Base-by-base conservation (phyloP, 2,888 invertebrate species). In the Lutraria lutraria region DNA sequence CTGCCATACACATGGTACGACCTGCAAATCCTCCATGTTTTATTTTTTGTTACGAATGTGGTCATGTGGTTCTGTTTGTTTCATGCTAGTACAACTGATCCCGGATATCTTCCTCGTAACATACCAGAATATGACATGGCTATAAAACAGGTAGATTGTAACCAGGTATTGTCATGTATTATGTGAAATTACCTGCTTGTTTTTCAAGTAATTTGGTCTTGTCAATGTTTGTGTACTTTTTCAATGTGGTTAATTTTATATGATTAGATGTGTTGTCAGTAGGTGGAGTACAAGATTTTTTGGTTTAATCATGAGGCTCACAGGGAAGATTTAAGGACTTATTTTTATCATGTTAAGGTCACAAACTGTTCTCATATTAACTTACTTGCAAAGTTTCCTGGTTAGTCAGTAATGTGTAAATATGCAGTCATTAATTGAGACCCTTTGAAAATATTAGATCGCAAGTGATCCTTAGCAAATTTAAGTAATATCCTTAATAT, bases 1-100 rank as follows among this genome's bases (percentile, higher is more conserved):
- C 98, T 99, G 92, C 99, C 99, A 0, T 97, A 98, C 76, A 99
- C 99, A 0, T 99, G 99, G 99, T 98, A 98, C 96, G 98, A 98
- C 13, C 97, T 99, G 72, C 97, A 95, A 79, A 72, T 92, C 10
- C 53, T 95, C 10, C 99, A 99, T 96, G 98, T 99, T 95, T 98
- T 98, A 95, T 99, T 99, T 96, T 98, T 99, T 92, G 98, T 98
- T 95, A 98, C 98, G 98, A 99, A 99, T 96, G 97, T 98, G 10
- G 97, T 98, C 16, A 99, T 99, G 99, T 99, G 99, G 99, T 97
- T 99, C 16, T 98, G 98, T 95, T 98, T 99, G 98, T 97, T 98
- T 87, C 98, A 98, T 82, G 98, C 99, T 8, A 99, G 98, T 95
- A 97, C 98, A 29, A 98, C 98, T 85, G 98, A 99, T 97, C 99